Evolutionary conservation across 1,140 invertebrate genomes (phyloP), one percentile per base, ranked within the genome.

Genomic region (Drosophila pruinosa): DNA sequence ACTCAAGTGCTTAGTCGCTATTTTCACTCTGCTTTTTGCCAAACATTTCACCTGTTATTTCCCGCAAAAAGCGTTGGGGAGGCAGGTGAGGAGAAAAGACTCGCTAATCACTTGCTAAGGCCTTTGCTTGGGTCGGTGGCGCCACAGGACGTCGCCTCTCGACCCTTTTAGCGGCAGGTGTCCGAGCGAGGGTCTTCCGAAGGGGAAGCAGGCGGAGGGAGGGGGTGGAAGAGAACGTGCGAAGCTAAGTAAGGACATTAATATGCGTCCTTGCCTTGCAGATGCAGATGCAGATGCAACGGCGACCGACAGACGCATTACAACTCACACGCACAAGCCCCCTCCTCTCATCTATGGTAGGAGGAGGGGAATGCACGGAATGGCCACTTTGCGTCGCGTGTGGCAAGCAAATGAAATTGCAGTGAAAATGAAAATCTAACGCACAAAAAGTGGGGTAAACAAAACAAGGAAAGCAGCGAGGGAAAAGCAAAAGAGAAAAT

Each of bases 391-490:
- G 74, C 71, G 59, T 81, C 72, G 79, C 73, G 74, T 86, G 81
- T 72, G 81, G 76, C 81, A 83, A 75, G 53, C 80, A 86, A 86
- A 86, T 86, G 82, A 88, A 88, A 86, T 88, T 86, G 82, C 81
- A 88, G 76, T 78, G 82, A 88, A 86, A 86, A 86, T 86, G 81
- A 88, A 86, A 86, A 86, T 86, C 78, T 88, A 82, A 88, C 78
- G 74, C 75, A 82, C 68, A 72, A 73, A 78, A 80, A 68, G 73
- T 81, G 77, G 73, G 77, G 81, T 75, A 81, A 86, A 88, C 76
- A 88, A 81, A 43, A 57, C 28, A 56, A 34, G 43, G 17, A 21
- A 24, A 31, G 21, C 4, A 28, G 19, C 24, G n/a, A 38, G 7
- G 2, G n/a, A 52, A 43, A 52, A 3, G 14, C 19, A 4, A n/a